Conservation (phyloP, 2,113 vertebrate species). For the Solenodon paradoxus region DNA sequence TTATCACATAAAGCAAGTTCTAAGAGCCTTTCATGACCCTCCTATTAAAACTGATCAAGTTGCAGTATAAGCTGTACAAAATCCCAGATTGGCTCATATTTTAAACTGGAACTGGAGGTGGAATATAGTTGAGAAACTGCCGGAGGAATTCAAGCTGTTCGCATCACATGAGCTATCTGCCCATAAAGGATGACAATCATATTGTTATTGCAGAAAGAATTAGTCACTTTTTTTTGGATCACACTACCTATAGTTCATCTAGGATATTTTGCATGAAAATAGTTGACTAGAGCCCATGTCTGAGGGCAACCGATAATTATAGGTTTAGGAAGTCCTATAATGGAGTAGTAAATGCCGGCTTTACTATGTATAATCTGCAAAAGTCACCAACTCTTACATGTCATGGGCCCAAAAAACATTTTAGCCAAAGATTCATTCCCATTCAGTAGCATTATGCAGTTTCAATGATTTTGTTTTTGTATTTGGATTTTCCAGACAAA, state of each 20-base stretch:
- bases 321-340: not conserved
- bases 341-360: not conserved
- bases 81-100: slow-evolving; percentile 42
- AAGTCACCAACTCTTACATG: not conserved
- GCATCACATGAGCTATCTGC: not conserved
- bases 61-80: not conserved
- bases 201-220: slow-evolving; percentile 28
- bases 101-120: slow-evolving; percentile 52
- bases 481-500: not conserved
- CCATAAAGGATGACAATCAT: slow-evolving; percentile 18
- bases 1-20: slow-evolving; percentile 12
- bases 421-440: not conserved
- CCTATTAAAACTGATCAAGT: not conserved
- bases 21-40: not conserved
- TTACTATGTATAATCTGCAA: not conserved
- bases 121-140: slow-evolving; percentile 38
- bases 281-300: not conserved
- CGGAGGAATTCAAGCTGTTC: slow-evolving; percentile 55
- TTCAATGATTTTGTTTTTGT: not conserved
- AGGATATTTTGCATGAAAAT: slow-evolving; percentile 2
- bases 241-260: slow-evolving; percentile 17
- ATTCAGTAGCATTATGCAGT: not conserved
- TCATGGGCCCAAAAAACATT: not conserved
- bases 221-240: not conserved
- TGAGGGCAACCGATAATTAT: not conserved